Percentiles rank a stretch among this genome's conserved stretches.
These are phyloP conservation scores for Todus mexicanus DNA, from an alignment of 2,797 vertebrate species.

Conservation along the genomic window DNA sequence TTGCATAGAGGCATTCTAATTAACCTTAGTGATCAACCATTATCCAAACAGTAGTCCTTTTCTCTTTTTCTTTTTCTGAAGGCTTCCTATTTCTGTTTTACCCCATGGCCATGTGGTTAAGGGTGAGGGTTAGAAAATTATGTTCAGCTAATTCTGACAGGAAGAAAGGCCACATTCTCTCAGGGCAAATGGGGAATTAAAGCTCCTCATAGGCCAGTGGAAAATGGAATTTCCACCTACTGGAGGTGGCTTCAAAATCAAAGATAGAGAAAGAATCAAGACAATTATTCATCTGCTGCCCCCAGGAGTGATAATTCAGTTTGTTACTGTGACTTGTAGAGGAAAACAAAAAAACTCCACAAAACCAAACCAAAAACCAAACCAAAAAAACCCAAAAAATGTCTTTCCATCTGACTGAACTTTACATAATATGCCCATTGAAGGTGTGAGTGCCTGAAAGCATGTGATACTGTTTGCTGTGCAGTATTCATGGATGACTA, in stretches of 20 bases:
- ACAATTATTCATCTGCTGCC: not conserved
- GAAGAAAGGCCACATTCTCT: not conserved
- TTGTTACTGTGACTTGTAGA: not conserved
- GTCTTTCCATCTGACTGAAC: not conserved
- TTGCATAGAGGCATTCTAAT: not conserved
- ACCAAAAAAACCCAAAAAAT: not conserved
- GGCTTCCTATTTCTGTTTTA: not conserved
- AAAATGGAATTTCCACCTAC: not conserved
- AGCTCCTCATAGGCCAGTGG: not conserved
- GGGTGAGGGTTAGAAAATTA: not conserved
- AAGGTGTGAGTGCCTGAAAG: not conserved
- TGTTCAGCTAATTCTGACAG: not conserved
- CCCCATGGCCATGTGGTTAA: not conserved
- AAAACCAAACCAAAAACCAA: too few species aligned
- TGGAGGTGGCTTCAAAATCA: not conserved
- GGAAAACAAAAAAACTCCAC: not conserved
- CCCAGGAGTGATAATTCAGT: not conserved
- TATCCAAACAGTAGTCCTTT: not conserved
- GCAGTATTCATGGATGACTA: not conserved
- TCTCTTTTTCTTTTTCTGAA: fast-evolving
- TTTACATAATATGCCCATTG: not conserved
- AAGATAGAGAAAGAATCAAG: not conserved
- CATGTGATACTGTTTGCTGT: not conserved
- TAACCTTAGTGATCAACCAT: not conserved
- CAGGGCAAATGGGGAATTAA: not conserved